phyloP scores from a whole-genome alignment of 2,797 vertebrate genomes.

The Moxostoma hubbsi region DNA sequence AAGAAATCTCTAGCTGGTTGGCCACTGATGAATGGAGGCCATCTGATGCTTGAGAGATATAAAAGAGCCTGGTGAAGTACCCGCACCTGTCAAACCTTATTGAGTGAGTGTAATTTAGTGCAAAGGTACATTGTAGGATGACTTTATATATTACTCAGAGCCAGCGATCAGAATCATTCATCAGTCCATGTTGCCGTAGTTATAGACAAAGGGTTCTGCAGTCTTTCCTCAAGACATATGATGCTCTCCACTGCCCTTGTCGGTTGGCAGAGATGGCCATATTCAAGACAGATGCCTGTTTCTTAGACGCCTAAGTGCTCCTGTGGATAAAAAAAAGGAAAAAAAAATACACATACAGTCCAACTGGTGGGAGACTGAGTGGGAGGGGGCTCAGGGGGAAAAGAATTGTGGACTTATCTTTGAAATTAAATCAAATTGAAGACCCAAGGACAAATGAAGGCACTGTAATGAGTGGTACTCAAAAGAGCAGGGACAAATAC shows the following conservation, averaged over 20 bases:
- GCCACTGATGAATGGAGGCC: conserved; percentile 69
- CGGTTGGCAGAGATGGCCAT: conserved; percentile 59
- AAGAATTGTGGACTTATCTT: conserved; percentile 56
- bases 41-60: conserved; percentile 74
- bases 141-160: conserved; percentile 65
- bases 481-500: conserved; percentile 44
- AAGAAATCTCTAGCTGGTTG: conserved; percentile 56
- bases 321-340: conserved; percentile 40
- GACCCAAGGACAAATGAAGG: conserved; percentile 53
- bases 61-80: conserved; percentile 75
- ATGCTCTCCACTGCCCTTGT: conserved; percentile 58
- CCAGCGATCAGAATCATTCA: conserved; percentile 63
- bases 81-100: conserved; percentile 76
- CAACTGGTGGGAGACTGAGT: conserved; percentile 46
- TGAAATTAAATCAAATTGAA: conserved; percentile 61
- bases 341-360: conserved; percentile 34
- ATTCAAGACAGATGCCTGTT: conserved; percentile 61
- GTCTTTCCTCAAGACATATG: conserved; percentile 59
- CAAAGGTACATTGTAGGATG: conserved; percentile 66
- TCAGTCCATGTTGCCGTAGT: conserved; percentile 57
- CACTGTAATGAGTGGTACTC: conserved; percentile 53
- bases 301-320: conserved; percentile 60
- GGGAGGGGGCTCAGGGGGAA: conserved; percentile 28
- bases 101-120: conserved; percentile 72
- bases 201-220: conserved; percentile 60